Conservation (phyloP, 1,140 invertebrate genomes). For the Spodoptera frugiperda region DNA sequence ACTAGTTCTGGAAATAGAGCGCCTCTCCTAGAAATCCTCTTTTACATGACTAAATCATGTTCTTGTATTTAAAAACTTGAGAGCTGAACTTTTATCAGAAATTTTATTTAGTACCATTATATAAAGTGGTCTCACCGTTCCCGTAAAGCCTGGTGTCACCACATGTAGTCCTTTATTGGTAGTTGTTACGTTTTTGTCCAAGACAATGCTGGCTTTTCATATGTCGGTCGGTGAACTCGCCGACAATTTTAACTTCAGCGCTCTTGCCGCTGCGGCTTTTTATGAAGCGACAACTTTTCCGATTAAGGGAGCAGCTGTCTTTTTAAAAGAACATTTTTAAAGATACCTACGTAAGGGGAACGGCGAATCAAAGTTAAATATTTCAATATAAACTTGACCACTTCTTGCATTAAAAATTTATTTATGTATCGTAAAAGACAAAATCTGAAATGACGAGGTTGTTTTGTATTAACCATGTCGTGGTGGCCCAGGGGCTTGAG, state of each 20-base stretch:
- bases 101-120: not conserved
- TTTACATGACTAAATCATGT: too few relatives aligned
- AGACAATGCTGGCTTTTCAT: slow-evolving; percentile 44
- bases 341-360: too few relatives aligned
- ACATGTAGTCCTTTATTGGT: slow-evolving; percentile 42
- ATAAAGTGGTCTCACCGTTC: slow-evolving; percentile 20
- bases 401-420: too few relatives aligned
- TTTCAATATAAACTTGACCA: not conserved
- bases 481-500: too few relatives aligned
- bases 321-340: slow-evolving; percentile 32
- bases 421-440: too few relatives aligned
- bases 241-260: slow-evolving; percentile 39
- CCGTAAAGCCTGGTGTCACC: not conserved
- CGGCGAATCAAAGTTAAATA: not conserved
- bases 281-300: slow-evolving; percentile 39
- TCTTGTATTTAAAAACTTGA: too few relatives aligned
- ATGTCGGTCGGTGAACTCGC: slow-evolving; percentile 23
- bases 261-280: slow-evolving; percentile 9
- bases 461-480: too few relatives aligned
- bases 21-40: too few relatives aligned
- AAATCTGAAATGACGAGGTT: too few relatives aligned
- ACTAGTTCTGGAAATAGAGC: too few relatives aligned
- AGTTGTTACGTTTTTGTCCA: slow-evolving; percentile 45
- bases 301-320: slow-evolving; percentile 37
- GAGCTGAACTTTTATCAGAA: too few relatives aligned